Evolutionary conservation across 2,797 vertebrate species (phyloP).

Genomic region (Danio tinwini): DNA sequence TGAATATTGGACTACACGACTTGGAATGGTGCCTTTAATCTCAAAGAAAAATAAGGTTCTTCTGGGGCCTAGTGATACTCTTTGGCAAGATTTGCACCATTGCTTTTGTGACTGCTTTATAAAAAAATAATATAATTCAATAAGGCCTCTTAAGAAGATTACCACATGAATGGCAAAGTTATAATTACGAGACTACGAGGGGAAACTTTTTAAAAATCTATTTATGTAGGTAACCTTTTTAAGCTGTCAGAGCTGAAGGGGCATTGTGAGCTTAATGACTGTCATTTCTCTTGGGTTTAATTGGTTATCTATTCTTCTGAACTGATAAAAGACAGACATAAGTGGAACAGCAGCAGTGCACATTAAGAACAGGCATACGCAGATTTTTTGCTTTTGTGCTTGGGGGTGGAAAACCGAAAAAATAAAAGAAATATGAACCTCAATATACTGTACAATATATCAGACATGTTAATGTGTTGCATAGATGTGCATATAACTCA

Average conservation of each 20-base stretch:
- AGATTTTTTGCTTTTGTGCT: slow-evolving; percentile 3
- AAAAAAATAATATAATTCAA: slow-evolving; percentile 56
- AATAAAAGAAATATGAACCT: not conserved
- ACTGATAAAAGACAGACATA: slow-evolving; percentile 40
- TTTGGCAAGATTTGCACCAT: slow-evolving; percentile 54
- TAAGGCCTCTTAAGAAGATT: slow-evolving; percentile 60
- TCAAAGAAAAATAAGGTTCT: slow-evolving; percentile 55
- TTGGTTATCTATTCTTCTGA: slow-evolving; percentile 42
- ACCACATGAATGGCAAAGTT: slow-evolving; percentile 53
- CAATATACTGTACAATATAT: not conserved
- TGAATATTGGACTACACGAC: slow-evolving; percentile 66
- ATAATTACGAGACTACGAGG: slow-evolving; percentile 40
- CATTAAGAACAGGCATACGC: slow-evolving; percentile 18
- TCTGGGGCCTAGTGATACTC: slow-evolving; percentile 56
- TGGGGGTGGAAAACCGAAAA: not conserved
- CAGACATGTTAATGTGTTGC: not conserved
- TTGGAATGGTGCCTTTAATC: slow-evolving; percentile 60
- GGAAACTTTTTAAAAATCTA: slow-evolving; percentile 39
- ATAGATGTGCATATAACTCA: not conserved
- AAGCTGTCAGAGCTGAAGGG: slow-evolving; percentile 47
- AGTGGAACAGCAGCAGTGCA: slow-evolving; percentile 42
- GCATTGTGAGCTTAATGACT: slow-evolving; percentile 46
- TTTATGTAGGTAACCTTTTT: slow-evolving; percentile 46
- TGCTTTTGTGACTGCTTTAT: slow-evolving; percentile 51
- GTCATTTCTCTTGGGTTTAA: slow-evolving; percentile 43